Evolutionary conservation across 2,888 invertebrate genomes (phyloP).

Genomic region (Dyspetes luteomarginatus): DNA sequence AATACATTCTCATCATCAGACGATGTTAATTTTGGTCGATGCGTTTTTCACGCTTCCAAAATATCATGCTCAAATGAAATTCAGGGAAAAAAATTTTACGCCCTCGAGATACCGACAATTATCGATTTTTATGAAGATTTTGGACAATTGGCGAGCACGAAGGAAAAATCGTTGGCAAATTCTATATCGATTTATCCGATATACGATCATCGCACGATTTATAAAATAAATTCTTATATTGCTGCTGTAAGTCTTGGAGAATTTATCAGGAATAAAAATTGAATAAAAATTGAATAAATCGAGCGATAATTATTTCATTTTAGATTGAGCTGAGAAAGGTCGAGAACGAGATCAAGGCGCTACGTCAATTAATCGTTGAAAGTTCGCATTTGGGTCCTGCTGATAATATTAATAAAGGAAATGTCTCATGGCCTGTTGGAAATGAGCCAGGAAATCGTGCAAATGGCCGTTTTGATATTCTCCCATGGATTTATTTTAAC

Average conservation of each 20-base stretch:
- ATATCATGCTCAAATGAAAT: slow-evolving; percentile 85
- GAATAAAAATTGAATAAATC: no score
- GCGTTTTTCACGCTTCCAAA: slow-evolving; percentile 90
- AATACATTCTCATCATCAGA: slow-evolving; percentile 93
- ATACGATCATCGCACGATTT: slow-evolving; percentile 86
- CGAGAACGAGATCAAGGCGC: slow-evolving; percentile 81
- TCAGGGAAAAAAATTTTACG: slow-evolving; percentile 83
- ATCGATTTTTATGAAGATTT: slow-evolving; percentile 83
- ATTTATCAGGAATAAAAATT: no score
- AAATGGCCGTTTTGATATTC: slow-evolving; percentile 91
- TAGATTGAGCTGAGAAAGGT: slow-evolving; percentile 82
- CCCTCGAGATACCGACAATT: slow-evolving; percentile 70
- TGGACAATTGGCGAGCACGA: slow-evolving; percentile 80
- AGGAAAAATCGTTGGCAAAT: slow-evolving; percentile 83
- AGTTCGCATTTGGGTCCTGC: slow-evolving; percentile 83
- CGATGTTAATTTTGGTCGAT: slow-evolving; percentile 95
- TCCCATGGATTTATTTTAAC: slow-evolving; percentile 95
- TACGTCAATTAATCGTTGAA: slow-evolving; percentile 83
- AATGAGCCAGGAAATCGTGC: slow-evolving; percentile 88
- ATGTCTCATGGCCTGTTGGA: slow-evolving; percentile 90
- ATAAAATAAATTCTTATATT: slow-evolving; percentile 89
- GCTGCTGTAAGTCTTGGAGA: slow-evolving; percentile 85
- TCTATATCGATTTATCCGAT: slow-evolving; percentile 89
- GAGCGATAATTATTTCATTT: slow-evolving; percentile 57
- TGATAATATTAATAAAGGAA: slow-evolving; percentile 75